Conservation (phyloP, 2,797 vertebrate genomes). For the Lemur catta region DNA sequence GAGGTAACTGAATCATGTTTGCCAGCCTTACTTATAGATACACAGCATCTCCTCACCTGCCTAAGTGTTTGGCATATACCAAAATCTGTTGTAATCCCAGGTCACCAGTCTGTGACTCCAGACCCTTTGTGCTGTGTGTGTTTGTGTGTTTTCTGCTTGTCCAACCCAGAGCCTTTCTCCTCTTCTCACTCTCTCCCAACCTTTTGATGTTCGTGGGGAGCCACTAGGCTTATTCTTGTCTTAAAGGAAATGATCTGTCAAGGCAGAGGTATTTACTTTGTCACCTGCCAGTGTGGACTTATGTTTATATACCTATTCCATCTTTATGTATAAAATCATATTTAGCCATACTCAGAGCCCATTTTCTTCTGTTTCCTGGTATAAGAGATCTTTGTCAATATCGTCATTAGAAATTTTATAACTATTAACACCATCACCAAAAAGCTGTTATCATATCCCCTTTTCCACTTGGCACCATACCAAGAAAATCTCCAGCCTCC, state of each 20-base stretch:
- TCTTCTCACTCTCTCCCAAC: background rate
- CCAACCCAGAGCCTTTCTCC: background rate
- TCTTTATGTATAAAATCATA: background rate
- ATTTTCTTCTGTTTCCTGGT: constrained; percentile 23
- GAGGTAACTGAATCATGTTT: background rate
- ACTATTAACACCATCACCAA: background rate
- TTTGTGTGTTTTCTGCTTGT: background rate
- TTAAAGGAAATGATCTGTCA: constrained; percentile 31
- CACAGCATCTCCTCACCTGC: background rate
- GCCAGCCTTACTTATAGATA: background rate
- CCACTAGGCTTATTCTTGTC: background rate
- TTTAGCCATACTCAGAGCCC: background rate
- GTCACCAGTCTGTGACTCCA: background rate
- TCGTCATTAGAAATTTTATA: constrained; percentile 10
- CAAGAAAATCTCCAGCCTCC: constrained; percentile 43
- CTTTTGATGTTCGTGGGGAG: background rate
- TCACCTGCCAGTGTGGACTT: background rate
- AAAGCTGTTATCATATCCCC: background rate
- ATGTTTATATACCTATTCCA: background rate
- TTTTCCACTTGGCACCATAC: constrained; percentile 30
- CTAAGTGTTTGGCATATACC: background rate
- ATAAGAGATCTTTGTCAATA: background rate
- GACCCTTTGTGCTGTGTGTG: background rate
- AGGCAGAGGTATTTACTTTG: background rate
- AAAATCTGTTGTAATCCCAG: background rate